Percentiles rank a stretch among this genome's conserved stretches.
phyloP scores from a whole-genome alignment of 2,888 invertebrate species.

The Andrena camellia region DNA sequence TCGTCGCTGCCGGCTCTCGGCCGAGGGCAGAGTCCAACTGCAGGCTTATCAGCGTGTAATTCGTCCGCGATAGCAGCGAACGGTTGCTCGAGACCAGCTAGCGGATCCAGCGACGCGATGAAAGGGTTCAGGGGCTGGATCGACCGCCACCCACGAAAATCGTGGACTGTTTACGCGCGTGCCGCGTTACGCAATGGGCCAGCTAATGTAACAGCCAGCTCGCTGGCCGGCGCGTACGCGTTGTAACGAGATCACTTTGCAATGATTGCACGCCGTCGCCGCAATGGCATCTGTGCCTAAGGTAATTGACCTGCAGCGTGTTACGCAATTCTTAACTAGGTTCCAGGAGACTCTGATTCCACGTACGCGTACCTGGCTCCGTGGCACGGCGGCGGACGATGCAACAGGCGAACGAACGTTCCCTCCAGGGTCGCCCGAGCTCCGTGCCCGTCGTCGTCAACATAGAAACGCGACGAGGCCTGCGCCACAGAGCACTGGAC shows the following conservation, averaged over 20 bases:
- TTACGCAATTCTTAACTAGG: slow-evolving; percentile 76
- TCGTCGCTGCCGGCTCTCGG: neutral
- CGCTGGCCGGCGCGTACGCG: slow-evolving; percentile 21
- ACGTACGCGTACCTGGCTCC: slow-evolving; percentile 63
- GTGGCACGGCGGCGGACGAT: slow-evolving; percentile 52
- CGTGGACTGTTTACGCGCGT: slow-evolving; percentile 22
- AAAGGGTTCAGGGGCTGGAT: neutral
- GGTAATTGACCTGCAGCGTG: slow-evolving; percentile 74
- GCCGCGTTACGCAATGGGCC: slow-evolving; percentile 22
- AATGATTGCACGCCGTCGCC: slow-evolving; percentile 55
- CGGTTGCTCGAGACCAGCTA: neutral
- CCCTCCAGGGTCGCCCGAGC: slow-evolving; percentile 68
- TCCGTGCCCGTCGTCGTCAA: slow-evolving; percentile 16
- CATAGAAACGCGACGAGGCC: slow-evolving; percentile 15
- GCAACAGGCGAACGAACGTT: slow-evolving; percentile 68
- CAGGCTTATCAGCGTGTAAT: slow-evolving; percentile 32
- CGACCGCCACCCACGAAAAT: slow-evolving; percentile 22
- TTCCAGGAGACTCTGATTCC: slow-evolving; percentile 57
- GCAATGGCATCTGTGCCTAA: slow-evolving; percentile 72
- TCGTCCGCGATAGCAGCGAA: neutral
- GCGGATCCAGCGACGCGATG: neutral
- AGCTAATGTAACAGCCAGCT: slow-evolving; percentile 10
- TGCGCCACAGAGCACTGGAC: neutral
- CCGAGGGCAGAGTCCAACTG: neutral
- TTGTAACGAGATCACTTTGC: slow-evolving; percentile 57